Evolutionary conservation across 1,140 invertebrate species (phyloP).

Genomic region (Aphidius ervi): DNA sequence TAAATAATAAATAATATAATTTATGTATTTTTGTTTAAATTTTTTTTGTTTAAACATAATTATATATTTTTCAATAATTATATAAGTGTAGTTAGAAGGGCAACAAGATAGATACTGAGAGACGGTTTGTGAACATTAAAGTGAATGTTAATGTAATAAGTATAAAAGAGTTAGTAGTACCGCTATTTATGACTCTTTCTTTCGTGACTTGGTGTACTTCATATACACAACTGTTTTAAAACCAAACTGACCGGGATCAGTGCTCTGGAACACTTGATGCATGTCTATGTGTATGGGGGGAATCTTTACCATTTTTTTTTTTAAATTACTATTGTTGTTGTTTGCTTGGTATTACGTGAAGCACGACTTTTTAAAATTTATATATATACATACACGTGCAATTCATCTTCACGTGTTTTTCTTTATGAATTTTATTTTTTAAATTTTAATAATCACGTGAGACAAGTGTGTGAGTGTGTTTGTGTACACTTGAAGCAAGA

Average conservation of each 20-base stretch:
- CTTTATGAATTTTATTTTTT: background rate
- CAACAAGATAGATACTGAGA: conserved; percentile 31
- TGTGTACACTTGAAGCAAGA: too few species aligned
- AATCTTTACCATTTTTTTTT: background rate
- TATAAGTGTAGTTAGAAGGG: conserved; percentile 41
- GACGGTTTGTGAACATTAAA: conserved; percentile 11
- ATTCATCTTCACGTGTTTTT: conserved; percentile 9
- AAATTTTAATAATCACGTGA: too few species aligned
- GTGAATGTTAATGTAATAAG: background rate
- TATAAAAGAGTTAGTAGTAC: background rate
- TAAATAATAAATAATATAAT: too few species aligned
- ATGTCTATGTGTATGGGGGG: conserved; percentile 1
- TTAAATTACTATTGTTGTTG: background rate
- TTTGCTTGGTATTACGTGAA: background rate
- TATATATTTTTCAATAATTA: background rate
- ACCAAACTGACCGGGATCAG: conserved; percentile 49
- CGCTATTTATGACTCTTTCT: background rate
- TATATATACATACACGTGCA: conserved; percentile 19
- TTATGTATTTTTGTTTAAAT: too few species aligned
- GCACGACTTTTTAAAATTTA: background rate
- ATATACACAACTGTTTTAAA: conserved; percentile 44
- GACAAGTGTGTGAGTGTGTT: too few species aligned
- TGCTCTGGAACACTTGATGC: conserved; percentile 45
- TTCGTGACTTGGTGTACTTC: conserved; percentile 29
- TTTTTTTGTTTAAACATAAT: too few species aligned